Percentiles rank a stretch among this genome's conserved stretches.
phyloP scores from a whole-genome alignment of 2,888 invertebrate species.

The Molanna angustata region DNA sequence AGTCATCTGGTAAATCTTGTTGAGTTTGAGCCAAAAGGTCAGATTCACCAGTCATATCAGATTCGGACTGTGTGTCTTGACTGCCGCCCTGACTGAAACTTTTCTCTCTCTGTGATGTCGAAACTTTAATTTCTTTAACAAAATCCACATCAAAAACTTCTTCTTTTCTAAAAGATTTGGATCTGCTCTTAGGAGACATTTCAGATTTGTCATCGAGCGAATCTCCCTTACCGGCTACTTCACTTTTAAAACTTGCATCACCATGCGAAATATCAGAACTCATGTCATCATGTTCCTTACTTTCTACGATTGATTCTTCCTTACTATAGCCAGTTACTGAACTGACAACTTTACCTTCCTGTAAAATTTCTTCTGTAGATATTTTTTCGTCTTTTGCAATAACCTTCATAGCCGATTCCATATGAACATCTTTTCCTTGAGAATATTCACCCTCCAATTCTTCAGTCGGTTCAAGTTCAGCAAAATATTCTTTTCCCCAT shows the following conservation, averaged over 20 bases:
- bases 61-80: conserved; percentile 57
- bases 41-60: conserved; percentile 53
- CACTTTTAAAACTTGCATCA: conserved; percentile 50
- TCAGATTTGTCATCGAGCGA: conserved; percentile 41
- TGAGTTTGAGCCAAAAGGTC: conserved; percentile 36
- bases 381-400: conserved; percentile 51
- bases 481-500: conserved; percentile 56
- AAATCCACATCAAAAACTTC: conserved; percentile 54
- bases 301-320: conserved; percentile 51
- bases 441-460: conserved; percentile 44
- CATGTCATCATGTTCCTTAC: conserved; percentile 51
- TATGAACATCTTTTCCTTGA: conserved; percentile 46
- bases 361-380: conserved; percentile 47
- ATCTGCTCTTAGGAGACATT: conserved; percentile 49
- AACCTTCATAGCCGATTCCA: conserved; percentile 49
- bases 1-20: conserved; percentile 29
- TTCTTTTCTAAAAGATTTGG: conserved; percentile 52
- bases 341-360: conserved; percentile 51
- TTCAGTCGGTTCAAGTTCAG: conserved; percentile 49
- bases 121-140: conserved; percentile 55
- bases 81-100: conserved; percentile 54
- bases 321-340: conserved; percentile 51
- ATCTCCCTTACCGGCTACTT: conserved; percentile 45
- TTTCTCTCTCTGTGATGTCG: conserved; percentile 49
- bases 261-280: conserved; percentile 52